phyloP scores from a whole-genome alignment of 2,797 vertebrate species.

The Acrocephalus scirpaceus region DNA sequence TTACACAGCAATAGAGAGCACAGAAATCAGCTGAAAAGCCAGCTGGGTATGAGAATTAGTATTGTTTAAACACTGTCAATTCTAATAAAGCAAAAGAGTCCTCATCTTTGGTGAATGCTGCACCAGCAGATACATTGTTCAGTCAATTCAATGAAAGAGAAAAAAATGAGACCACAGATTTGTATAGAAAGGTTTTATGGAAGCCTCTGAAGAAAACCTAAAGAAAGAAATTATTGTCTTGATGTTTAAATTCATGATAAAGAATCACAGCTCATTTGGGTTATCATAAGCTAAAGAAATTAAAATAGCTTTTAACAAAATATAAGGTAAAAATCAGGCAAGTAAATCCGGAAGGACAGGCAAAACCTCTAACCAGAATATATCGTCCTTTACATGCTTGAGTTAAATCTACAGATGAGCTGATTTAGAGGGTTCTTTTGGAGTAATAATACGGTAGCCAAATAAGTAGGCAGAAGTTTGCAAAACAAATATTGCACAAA shows the following conservation, averaged over 20 bases:
- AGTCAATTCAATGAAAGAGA: neutral
- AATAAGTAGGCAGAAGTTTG: neutral
- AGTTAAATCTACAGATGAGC: neutral
- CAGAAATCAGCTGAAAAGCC: constrained; percentile 39
- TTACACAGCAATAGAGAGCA: constrained; percentile 7
- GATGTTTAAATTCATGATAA: neutral
- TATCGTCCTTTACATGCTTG: neutral
- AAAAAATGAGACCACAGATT: neutral
- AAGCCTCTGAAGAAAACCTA: neutral
- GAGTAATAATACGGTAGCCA: neutral
- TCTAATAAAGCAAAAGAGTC: constrained; percentile 23
- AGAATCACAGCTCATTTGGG: neutral
- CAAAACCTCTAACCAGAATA: neutral
- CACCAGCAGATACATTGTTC: constrained; percentile 15
- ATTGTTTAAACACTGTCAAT: constrained; percentile 61
- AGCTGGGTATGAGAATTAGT: constrained; percentile 47
- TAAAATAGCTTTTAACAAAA: neutral
- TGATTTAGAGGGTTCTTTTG: neutral
- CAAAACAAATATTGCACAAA: neutral
- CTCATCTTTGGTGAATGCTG: constrained; percentile 8
- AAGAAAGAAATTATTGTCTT: neutral
- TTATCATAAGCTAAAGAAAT: neutral
- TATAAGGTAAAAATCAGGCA: neutral
- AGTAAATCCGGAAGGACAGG: neutral
- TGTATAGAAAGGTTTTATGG: neutral